Evolutionary conservation across 2,888 invertebrate species (phyloP), one percentile per base, ranked within the genome.

Genomic region (Thecocarcelia acutangulata): DNA sequence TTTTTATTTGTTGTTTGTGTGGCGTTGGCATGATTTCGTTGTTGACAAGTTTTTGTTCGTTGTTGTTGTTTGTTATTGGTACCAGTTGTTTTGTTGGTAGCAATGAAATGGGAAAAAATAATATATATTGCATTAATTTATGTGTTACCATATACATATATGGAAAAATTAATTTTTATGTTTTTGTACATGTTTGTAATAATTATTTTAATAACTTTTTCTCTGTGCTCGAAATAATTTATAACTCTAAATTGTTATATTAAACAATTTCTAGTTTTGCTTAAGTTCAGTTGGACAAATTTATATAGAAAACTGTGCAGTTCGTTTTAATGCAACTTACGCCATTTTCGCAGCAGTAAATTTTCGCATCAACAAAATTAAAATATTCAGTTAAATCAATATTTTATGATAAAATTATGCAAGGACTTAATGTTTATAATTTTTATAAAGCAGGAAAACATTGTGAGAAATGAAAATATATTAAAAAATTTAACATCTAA

Each of bases 81-180:
- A 69, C 61, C 76, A 76, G 76, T 76, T 76, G 76, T 76, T 76
- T 76, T 76, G 76, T 76, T 76, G 69, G 46, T 69, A 61, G 50
- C 61, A 61, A 61, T 69, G 46, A 46, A 61, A 76, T 68, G n/a
- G 24, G 19, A 48, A 33, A 52, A 33, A 33, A 19, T 3, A 33
- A 44, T 17, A 56, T n/a, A 48, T 52, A 54, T 68, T 61, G 40
- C 48, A 58, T 66, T 40, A 61, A 24, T 69, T 69, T 63, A 61
- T 61, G 61, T 61, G 44, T 44, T 5, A 17, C 37, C 44, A 61
- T 61, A 76, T 69, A 56, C 44, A 61, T 61, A 76, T 69, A 56
- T 64, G 64, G 17, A 68, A 76, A 59, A 46, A 9, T 44, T 54
- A 73, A 63, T 63, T 28, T 66, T 15, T 37, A 52, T 24, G 13